Evolutionary conservation across 2,888 invertebrate genomes (phyloP).

Genomic region (Perizoma affinitatum): DNA sequence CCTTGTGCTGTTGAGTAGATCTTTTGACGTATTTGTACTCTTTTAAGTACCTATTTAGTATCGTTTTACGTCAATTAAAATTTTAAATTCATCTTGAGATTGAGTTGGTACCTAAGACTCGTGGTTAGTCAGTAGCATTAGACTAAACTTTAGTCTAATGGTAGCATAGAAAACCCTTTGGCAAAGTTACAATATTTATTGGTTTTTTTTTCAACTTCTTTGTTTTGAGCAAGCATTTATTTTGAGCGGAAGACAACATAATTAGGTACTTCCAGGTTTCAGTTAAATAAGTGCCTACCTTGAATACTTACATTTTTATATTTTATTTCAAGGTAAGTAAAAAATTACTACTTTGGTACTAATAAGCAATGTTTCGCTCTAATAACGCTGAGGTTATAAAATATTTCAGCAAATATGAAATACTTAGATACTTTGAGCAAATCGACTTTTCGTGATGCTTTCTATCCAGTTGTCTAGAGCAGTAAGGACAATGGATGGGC

Average conservation of each 20-base stretch:
- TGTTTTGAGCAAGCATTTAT: too few species aligned
- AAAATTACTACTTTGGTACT: too few species aligned
- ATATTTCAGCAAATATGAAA: constrained; percentile 15
- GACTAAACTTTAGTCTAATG: too few species aligned
- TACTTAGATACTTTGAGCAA: not conserved
- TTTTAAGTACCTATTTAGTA: constrained; percentile 28
- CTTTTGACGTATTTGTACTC: constrained; percentile 32
- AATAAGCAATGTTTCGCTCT: constrained; percentile 12
- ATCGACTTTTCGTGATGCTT: constrained; percentile 10
- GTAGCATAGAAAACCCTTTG: too few species aligned
- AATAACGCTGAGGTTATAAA: constrained; percentile 15
- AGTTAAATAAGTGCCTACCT: too few species aligned
- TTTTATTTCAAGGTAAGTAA: too few species aligned
- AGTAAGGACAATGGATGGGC: constrained; percentile 40
- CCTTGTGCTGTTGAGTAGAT: constrained; percentile 33
- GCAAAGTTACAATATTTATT: too few species aligned
- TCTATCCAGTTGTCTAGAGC: constrained; percentile 39
- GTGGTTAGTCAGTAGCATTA: too few species aligned
- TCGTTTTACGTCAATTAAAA: constrained; percentile 28
- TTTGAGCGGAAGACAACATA: too few species aligned
- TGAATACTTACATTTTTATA: too few species aligned
- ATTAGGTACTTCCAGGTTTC: too few species aligned
- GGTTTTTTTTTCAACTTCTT: too few species aligned
- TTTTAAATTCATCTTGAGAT: constrained; percentile 22
- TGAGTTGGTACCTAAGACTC: not conserved